A percentile compares a stretch with the other conserved stretches of the same genome.
These are phyloP conservation scores for Craseonycteris thonglongyai DNA, from an alignment of 2,113 vertebrate genomes.

Conservation along the genomic window DNA sequence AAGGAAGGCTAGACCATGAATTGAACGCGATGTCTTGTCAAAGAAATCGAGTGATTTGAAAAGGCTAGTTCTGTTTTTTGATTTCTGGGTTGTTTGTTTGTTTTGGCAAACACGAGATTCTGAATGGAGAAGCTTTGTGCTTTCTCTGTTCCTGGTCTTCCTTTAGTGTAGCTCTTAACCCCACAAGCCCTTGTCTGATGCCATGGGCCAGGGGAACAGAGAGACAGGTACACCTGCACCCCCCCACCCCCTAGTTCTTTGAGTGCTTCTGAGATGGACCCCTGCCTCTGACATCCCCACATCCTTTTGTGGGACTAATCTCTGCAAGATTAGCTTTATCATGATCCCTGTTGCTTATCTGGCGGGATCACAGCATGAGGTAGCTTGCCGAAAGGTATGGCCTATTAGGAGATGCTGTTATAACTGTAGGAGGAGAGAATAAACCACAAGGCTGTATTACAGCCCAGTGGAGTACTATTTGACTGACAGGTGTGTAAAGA, in stretches of 20 bases:
- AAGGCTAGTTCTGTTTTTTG: not conserved
- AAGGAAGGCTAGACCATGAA: no score
- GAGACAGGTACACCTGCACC: not conserved
- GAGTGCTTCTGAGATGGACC: not conserved
- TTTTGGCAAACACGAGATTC: not conserved
- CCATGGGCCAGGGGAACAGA: not conserved
- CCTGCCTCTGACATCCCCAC: not conserved
- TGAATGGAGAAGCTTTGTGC: not conserved
- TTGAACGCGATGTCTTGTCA: not conserved
- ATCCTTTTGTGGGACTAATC: not conserved
- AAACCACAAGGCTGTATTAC: not conserved
- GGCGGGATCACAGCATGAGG: not conserved
- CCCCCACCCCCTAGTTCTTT: not conserved
- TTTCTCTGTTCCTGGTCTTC: not conserved
- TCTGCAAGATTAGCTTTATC: not conserved
- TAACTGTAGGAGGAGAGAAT: constrained; percentile 44
- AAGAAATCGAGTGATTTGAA: not conserved
- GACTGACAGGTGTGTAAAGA: not conserved
- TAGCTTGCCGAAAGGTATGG: not conserved
- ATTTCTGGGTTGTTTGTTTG: not conserved
- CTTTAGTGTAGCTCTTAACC: not conserved
- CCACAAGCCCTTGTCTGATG: not conserved
- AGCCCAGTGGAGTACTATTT: constrained; percentile 23
- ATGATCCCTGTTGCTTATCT: constrained; percentile 14
- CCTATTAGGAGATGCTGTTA: constrained; percentile 41